These are phyloP conservation scores for Myopa tessellatipennis DNA, from an alignment of 2,888 invertebrate species.

Conservation along the genomic window DNA sequence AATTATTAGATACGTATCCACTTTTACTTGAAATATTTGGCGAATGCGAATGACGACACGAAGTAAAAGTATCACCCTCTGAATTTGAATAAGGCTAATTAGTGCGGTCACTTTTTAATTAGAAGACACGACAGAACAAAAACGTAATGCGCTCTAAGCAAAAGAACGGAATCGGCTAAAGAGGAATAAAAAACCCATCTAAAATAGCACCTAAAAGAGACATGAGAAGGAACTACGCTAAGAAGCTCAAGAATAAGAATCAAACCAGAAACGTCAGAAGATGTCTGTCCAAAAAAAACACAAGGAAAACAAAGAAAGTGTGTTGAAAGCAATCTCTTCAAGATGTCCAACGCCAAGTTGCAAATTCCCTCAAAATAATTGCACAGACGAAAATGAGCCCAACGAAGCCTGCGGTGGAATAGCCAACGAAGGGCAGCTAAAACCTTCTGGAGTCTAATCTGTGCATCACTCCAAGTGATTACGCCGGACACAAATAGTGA, in stretches of 20 bases:
- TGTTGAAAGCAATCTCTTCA: constrained; percentile 52
- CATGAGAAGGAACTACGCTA: constrained; percentile 11
- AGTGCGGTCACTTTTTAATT: constrained; percentile 67
- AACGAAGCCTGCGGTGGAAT: constrained; percentile 12
- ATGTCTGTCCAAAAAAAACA: not conserved
- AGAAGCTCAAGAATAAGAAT: constrained; percentile 36
- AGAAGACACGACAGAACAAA: constrained; percentile 56
- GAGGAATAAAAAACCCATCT: not conserved
- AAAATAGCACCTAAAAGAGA: constrained; percentile 46
- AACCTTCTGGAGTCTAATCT: constrained; percentile 52
- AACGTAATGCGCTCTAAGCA: constrained; percentile 44
- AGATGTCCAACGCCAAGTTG: constrained; percentile 41
- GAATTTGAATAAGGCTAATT: constrained; percentile 62
- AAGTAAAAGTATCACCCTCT: constrained; percentile 42
- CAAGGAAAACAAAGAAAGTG: constrained; percentile 50
- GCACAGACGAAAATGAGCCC: constrained; percentile 35
- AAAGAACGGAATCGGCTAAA: constrained; percentile 41
- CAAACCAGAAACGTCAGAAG: constrained; percentile 42
- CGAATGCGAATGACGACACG: too few relatives aligned
- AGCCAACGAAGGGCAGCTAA: constrained; percentile 15
- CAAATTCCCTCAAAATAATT: constrained; percentile 25
- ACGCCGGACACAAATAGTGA: constrained; percentile 46
- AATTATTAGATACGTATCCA: too few relatives aligned
- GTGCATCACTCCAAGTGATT: constrained; percentile 54
- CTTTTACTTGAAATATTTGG: too few relatives aligned